These are phyloP conservation scores for Acromyrmex charruanus DNA, from an alignment of 1,140 invertebrate genomes.

Conservation along the genomic window DNA sequence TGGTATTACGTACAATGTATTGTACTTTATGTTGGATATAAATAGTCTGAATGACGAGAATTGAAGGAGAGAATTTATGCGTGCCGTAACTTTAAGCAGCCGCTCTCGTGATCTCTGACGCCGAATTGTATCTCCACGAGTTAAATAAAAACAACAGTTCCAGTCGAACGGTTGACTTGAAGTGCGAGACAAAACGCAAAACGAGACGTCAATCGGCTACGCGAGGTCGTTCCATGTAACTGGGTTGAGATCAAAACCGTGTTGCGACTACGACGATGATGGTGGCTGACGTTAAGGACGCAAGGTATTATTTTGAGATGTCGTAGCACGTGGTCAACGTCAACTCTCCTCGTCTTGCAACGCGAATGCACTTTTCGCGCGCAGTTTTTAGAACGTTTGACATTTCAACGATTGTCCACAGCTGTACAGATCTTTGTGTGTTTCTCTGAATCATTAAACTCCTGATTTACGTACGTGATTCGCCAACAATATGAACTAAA, in stretches of 20 bases:
- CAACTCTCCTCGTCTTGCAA: neutral
- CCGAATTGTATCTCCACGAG: slow-evolving; percentile 2
- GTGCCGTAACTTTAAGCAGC: neutral
- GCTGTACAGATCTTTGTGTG: neutral
- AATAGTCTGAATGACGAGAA: neutral
- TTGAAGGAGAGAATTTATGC: neutral
- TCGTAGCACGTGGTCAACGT: slow-evolving; percentile 55
- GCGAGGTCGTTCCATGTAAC: slow-evolving; percentile 56
- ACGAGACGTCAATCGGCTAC: slow-evolving; percentile 17
- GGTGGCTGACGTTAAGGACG: slow-evolving; percentile 46
- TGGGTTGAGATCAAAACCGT: slow-evolving; percentile 66
- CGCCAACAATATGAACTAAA: neutral
- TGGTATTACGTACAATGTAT: too few relatives aligned
- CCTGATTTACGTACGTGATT: neutral
- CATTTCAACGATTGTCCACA: neutral
- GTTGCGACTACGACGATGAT: slow-evolving; percentile 19
- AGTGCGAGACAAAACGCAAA: neutral
- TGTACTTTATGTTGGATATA: neutral
- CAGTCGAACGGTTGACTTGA: neutral
- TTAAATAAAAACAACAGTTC: slow-evolving; percentile 26
- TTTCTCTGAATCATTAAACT: neutral
- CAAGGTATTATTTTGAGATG: slow-evolving; percentile 67
- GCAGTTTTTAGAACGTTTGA: neutral
- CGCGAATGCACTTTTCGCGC: neutral
- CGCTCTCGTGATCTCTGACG: neutral